Evolutionary conservation across 2,888 invertebrate genomes (phyloP).

Genomic region (Melitaea athalia): DNA sequence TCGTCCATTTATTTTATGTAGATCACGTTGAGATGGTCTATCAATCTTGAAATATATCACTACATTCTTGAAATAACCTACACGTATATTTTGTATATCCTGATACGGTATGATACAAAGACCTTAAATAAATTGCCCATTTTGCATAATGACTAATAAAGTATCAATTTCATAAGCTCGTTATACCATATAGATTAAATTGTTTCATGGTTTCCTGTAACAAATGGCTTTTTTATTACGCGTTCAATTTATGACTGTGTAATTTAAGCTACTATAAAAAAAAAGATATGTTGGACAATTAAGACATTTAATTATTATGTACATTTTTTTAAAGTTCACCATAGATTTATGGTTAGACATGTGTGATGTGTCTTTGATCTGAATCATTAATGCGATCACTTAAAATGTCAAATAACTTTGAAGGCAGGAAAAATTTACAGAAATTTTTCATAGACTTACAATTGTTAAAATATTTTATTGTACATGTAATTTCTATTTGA

Average conservation of each 20-base stretch:
- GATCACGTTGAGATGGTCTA: too few relatives aligned
- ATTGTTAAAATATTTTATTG: too few relatives aligned
- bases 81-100: background rate
- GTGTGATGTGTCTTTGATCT: too few relatives aligned
- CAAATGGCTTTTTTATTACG: slow-evolving; percentile 30
- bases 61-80: too few relatives aligned
- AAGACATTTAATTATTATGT: background rate
- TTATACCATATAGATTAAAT: slow-evolving; percentile 3
- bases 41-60: too few relatives aligned
- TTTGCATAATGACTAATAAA: slow-evolving; percentile 20
- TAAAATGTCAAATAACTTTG: too few relatives aligned
- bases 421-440: too few relatives aligned
- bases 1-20: too few relatives aligned
- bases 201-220: slow-evolving; percentile 28
- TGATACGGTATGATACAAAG: background rate
- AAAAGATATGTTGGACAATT: background rate
- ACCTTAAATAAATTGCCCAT: slow-evolving; percentile 19
- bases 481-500: too few relatives aligned
- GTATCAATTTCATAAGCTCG: slow-evolving; percentile 25
- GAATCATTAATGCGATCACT: too few relatives aligned
- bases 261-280: background rate
- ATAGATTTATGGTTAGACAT: too few relatives aligned
- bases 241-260: slow-evolving; percentile 19
- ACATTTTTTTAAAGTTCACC: background rate
- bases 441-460: too few relatives aligned